Conservation (phyloP, 2,888 invertebrate species). For the Archips xylosteana region DNA sequence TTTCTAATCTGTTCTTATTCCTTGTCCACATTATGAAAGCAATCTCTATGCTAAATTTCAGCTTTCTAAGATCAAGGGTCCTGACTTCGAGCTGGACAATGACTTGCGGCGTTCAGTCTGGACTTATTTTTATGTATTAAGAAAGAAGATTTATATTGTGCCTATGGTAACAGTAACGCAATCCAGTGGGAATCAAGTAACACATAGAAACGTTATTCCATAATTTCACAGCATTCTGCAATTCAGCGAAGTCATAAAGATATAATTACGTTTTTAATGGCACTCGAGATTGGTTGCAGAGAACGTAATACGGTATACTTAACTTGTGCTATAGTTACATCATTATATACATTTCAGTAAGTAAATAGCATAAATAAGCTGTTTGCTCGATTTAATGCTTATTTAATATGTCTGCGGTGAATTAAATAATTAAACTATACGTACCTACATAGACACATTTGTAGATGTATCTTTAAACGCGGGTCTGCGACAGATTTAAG, state of each 20-base stretch:
- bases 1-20: too few species aligned
- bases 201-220: background rate
- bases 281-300: slow-evolving; percentile 5
- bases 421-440: background rate
- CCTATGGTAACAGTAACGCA: too few species aligned
- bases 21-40: too few species aligned
- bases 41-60: too few species aligned
- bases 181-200: too few species aligned
- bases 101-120: too few species aligned
- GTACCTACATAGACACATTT: background rate
- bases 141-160: too few species aligned
- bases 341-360: background rate
- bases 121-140: too few species aligned
- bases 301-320: slow-evolving; percentile 1
- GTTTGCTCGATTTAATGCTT: background rate
- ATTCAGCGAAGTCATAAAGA: slow-evolving; percentile 7
- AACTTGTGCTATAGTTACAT: background rate
- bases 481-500: too few species aligned
- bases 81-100: too few species aligned
- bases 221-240: slow-evolving; percentile 13
- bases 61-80: too few species aligned
- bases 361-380: background rate
- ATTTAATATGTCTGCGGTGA: background rate
- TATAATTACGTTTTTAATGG: slow-evolving; percentile 12
- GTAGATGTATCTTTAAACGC: too few species aligned